These are phyloP conservation scores for Lucifuga dentata DNA, from an alignment of 2,113 vertebrate species.

Conservation along the genomic window DNA sequence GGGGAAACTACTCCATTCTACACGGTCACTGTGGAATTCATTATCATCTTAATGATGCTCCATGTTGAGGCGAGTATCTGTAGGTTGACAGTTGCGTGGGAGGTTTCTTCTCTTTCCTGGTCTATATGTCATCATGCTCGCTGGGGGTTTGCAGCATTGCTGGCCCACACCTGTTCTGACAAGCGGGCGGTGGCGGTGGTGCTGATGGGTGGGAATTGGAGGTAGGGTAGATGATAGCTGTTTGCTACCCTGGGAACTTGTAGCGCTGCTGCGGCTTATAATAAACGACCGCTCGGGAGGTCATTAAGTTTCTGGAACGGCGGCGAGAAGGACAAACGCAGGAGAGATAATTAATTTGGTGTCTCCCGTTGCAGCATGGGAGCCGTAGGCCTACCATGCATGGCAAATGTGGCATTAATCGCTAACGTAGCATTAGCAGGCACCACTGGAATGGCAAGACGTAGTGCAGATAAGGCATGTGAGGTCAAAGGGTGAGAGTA, in stretches of 20 bases:
- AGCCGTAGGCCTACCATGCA: constrained; percentile 63
- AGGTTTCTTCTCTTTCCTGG: constrained; percentile 62
- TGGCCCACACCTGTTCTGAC: constrained; percentile 79
- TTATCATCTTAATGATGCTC: constrained; percentile 80
- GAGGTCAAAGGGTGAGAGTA: constrained; percentile 53
- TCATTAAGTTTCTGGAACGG: constrained; percentile 79
- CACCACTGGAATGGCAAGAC: neutral
- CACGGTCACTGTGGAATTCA: constrained; percentile 79
- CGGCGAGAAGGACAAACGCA: constrained; percentile 67
- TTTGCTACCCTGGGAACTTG: constrained; percentile 49
- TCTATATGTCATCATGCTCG: constrained; percentile 59
- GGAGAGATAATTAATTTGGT: constrained; percentile 80
- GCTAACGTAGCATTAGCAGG: constrained; percentile 52
- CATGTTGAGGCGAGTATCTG: constrained; percentile 70
- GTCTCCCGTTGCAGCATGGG: constrained; percentile 66
- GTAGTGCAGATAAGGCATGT: neutral
- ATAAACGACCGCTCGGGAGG: constrained; percentile 82
- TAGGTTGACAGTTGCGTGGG: constrained; percentile 76
- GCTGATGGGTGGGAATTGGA: constrained; percentile 58
- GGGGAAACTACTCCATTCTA: constrained; percentile 67
- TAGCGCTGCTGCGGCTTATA: constrained; percentile 66
- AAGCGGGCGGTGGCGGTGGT: constrained; percentile 34
- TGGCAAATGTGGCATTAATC: constrained; percentile 65
- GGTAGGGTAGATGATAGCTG: constrained; percentile 46
- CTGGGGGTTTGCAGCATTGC: constrained; percentile 67